Evolutionary conservation across 2,888 invertebrate genomes (phyloP).

Genomic region (Xylocampa areola): DNA sequence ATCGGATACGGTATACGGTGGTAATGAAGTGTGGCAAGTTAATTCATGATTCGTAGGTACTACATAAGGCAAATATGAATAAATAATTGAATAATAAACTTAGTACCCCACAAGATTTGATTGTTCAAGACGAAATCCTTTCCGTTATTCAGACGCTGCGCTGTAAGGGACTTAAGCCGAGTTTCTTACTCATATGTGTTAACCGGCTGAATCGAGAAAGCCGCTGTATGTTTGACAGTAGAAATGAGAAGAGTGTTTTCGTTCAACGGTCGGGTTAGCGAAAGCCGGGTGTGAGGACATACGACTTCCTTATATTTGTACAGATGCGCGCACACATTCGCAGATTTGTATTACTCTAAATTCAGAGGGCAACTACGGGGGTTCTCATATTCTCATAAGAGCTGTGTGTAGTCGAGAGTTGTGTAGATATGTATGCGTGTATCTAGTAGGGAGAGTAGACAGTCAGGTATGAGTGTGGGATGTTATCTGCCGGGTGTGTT

Average conservation of each 20-base stretch:
- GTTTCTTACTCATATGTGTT: conserved; percentile 50
- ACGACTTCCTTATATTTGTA: conserved; percentile 1
- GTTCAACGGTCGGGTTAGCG: conserved; percentile 41
- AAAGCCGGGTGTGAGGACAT: neutral
- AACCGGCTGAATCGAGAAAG: conserved; percentile 48
- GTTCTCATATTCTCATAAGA: conserved; percentile 10
- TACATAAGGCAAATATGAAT: conserved; percentile 7
- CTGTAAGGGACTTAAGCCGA: conserved; percentile 32
- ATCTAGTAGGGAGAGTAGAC: conserved; percentile 5
- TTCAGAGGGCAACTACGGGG: conserved; percentile 18
- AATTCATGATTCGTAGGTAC: conserved; percentile 11
- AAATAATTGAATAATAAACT: conserved; percentile 19
- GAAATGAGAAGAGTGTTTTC: conserved; percentile 38
- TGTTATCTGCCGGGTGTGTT: conserved; percentile 66
- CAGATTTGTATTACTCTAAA: neutral
- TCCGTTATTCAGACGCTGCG: conserved; percentile 37
- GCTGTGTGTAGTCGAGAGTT: conserved; percentile 9
- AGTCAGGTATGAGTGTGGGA: conserved; percentile 22
- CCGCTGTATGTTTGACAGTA: conserved; percentile 21
- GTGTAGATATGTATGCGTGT: conserved; percentile 34
- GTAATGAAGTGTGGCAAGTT: conserved; percentile 4
- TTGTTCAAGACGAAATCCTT: conserved; percentile 30
- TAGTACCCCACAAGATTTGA: conserved; percentile 29
- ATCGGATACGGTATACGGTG: conserved; percentile 1
- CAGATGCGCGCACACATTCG: conserved; percentile 9